Base-by-base conservation (phyloP, 2,113 vertebrate genomes). In the Mastomys coucha region DNA sequence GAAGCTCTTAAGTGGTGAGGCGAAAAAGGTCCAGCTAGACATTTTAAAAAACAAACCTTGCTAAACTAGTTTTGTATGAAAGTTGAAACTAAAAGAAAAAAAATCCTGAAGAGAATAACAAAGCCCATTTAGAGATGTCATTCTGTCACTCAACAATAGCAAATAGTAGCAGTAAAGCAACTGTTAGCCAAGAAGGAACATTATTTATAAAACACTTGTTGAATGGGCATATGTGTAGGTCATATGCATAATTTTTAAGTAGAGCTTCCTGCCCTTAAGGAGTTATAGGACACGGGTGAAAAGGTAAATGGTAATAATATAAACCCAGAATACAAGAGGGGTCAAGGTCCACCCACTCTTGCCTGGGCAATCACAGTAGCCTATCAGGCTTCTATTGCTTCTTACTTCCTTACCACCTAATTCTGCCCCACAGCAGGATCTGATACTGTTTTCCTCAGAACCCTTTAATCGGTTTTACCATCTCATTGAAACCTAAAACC, bases 61-160 rank as follows among this genome's bases (percentile, higher is more conserved):
- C 28, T 77, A 75, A 36, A 8, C 45, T 12, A 69, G 20, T 53
- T 53, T 91, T 89, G 39, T 26, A 45, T 76, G 49, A 82, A 63
- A 56, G n/a, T 88, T 91, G 67, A 94, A 86, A 81, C 49, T 42
- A n/a, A 49, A 78, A n/a, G 24, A 86, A 80, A 75, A 85, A 86
- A 36, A 58, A 67, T 91, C 70, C 39, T 73, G 80, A 88, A 77
- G 70, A 86, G 42, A 82, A 58, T 86, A 39, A 63, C 2, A 82
- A 77, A 88, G 39, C 8, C 60, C 88, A 42, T 94, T 72, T 33
- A 56, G 22, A 3, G 28, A 88, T 87, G 42, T 31, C 42, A 1
- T 89, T 39, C 12, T 93, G 67, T 67, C 72, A 42, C 2, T n/a
- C 31, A 91, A 45, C 89, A 63, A 85, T n/a, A 84, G 58, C 13